A percentile compares a stretch with the other conserved stretches of the same genome.
These are phyloP conservation scores for Sarcophaga subvicina DNA, from an alignment of 2,888 invertebrate species.

Conservation along the genomic window DNA sequence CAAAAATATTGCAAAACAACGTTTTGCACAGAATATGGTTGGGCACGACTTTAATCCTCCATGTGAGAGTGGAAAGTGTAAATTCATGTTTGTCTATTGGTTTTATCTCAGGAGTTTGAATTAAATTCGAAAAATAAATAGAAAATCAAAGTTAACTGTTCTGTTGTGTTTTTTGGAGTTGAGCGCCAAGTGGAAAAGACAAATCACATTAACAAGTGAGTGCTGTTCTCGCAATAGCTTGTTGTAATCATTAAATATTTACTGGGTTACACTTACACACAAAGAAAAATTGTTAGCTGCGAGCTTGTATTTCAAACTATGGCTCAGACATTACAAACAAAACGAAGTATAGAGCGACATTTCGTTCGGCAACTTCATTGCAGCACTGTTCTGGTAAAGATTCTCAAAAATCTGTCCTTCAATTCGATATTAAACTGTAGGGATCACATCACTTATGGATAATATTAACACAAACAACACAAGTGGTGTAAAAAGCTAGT, in stretches of 20 bases:
- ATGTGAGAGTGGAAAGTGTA: slow-evolving; percentile 42
- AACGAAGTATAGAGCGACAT: too few species aligned
- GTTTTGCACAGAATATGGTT: background rate
- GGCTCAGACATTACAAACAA: too few species aligned
- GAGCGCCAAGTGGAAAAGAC: background rate
- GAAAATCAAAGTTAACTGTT: slow-evolving; percentile 23
- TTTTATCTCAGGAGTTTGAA: slow-evolving; percentile 45
- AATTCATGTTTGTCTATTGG: slow-evolving; percentile 61
- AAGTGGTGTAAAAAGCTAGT: too few species aligned
- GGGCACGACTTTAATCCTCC: background rate
- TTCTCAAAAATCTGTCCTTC: too few species aligned
- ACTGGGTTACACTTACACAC: too few species aligned
- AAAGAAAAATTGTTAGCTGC: too few species aligned
- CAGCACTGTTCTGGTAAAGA: too few species aligned
- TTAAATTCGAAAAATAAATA: slow-evolving; percentile 53
- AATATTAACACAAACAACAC: too few species aligned
- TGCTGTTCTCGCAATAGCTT: background rate
- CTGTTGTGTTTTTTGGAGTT: background rate
- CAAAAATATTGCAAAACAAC: background rate
- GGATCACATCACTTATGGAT: too few species aligned
- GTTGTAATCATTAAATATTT: background rate
- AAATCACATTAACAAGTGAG: background rate
- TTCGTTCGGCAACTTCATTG: too few species aligned
- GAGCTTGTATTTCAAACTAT: too few species aligned
- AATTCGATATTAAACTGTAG: too few species aligned